Conservation (phyloP, 2,888 invertebrate genomes). For the Bursaphelenchus okinawaensis region DNA sequence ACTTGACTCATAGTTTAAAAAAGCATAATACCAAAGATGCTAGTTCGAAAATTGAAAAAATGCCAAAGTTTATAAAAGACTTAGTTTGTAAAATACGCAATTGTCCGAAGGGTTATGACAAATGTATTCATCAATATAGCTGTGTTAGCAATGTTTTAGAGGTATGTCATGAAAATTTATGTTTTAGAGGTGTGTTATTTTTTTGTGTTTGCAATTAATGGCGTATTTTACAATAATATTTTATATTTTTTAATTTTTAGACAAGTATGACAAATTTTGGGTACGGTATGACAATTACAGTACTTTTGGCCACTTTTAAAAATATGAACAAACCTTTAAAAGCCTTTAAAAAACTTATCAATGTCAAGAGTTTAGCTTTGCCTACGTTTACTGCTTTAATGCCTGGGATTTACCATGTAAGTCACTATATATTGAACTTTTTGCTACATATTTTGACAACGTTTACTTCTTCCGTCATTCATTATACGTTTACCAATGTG, state of each 20-base stretch:
- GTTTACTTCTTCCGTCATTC: background rate
- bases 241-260: background rate
- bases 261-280: background rate
- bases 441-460: background rate
- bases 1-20: conserved; percentile 6
- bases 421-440: background rate
- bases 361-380: background rate
- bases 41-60: conserved; percentile 3
- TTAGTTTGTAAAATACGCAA: background rate
- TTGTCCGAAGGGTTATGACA: background rate
- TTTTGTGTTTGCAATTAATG: no score
- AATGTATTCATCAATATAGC: conserved; percentile 40
- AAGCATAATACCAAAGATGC: conserved; percentile 9
- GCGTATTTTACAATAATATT: no score
- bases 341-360: background rate
- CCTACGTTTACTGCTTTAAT: background rate
- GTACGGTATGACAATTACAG: background rate
- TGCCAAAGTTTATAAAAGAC: background rate
- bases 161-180: conserved; percentile 19
- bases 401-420: background rate
- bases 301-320: background rate
- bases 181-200: no score
- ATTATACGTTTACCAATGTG: no score
- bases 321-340: background rate
- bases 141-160: conserved; percentile 42